Evolutionary conservation across 2,113 vertebrate species (phyloP), one percentile per base, ranked within the genome.

Genomic region (Rhea americana): DNA sequence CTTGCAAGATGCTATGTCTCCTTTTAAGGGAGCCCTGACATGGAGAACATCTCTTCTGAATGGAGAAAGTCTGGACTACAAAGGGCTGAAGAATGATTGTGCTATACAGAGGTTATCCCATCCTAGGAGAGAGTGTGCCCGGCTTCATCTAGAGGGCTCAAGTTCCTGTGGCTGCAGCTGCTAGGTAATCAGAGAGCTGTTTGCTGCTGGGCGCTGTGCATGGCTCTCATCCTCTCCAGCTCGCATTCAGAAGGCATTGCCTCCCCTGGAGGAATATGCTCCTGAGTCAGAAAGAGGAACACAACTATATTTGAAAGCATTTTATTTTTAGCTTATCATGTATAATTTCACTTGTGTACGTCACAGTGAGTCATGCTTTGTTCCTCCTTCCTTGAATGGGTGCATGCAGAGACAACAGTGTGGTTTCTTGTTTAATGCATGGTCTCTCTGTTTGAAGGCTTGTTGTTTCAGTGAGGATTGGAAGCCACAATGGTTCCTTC

Each of bases 291-390:
- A 51, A 78, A 62, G 5, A 93, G 70, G 65, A 90, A 24, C 56
- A 75, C 77, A 82, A 73, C 45, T 43, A 8, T 22, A 48, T 85
- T 56, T 95, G 83, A 92, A 94, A 82, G 77, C 62, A 18, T 43
- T 95, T 87, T 96, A 94, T 92, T 96, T 97, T 93, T 93, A 97
- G 91, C 35, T 85, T 89, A 61, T 83, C 81, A 83, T 93, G 94
- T 91, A 93, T 90, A 91, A 86, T 91, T 85, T 73, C 0, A 0
- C 73, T 92, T 79, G 19, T 79, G 43, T 75, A 66, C 73, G 53
- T 91, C 91, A 71, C 0, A 1, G 84, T 94, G 92, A 97, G 76
- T 97, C 92, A 93, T 26, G 70, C 48, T 89, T 91, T 91, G 67
- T 82, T 93, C 89, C 63, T 67, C 53, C 82, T 82, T 84, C 77